Conservation (phyloP, 1,140 invertebrate species). For the Procambarus clarkii region DNA sequence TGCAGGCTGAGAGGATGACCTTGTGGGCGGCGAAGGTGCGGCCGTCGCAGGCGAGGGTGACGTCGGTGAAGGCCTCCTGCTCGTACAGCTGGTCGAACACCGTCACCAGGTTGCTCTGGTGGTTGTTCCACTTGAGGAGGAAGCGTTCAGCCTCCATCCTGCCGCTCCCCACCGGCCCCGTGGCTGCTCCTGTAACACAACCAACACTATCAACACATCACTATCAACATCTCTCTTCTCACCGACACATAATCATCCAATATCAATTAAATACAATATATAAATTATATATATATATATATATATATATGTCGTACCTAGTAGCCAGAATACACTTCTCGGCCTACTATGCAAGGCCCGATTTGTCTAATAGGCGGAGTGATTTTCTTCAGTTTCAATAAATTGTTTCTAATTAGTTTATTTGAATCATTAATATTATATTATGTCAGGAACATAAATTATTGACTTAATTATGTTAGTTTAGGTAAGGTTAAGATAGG, state of each 20-base stretch:
- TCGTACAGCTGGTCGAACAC: constrained; percentile 75
- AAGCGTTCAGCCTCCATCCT: constrained; percentile 76
- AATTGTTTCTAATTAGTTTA: too few relatives aligned
- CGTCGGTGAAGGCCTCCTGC: constrained; percentile 77
- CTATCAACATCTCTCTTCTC: not conserved
- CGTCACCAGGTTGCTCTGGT: constrained; percentile 76
- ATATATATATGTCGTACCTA: too few relatives aligned
- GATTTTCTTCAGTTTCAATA: too few relatives aligned
- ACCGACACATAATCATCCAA: not conserved
- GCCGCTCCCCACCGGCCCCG: constrained; percentile 43
- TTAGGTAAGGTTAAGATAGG: too few relatives aligned
- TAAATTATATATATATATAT: too few relatives aligned
- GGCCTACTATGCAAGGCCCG: too few relatives aligned
- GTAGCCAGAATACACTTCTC: too few relatives aligned
- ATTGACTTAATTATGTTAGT: too few relatives aligned
- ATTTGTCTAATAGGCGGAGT: too few relatives aligned
- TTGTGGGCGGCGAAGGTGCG: constrained; percentile 94
- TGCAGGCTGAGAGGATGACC: constrained; percentile 94
- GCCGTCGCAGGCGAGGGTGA: constrained; percentile 93
- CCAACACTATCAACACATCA: not conserved
- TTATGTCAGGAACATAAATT: too few relatives aligned
- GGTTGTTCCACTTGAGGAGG: constrained; percentile 77
- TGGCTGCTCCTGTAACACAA: constrained; percentile 36
- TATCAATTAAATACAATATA: not conserved
- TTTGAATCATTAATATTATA: too few relatives aligned